A percentile compares a stretch with the other conserved stretches of the same genome.
Conservation (phyloP, 2,113 vertebrate genomes). For the Hippocampus mohnikei region DNA sequence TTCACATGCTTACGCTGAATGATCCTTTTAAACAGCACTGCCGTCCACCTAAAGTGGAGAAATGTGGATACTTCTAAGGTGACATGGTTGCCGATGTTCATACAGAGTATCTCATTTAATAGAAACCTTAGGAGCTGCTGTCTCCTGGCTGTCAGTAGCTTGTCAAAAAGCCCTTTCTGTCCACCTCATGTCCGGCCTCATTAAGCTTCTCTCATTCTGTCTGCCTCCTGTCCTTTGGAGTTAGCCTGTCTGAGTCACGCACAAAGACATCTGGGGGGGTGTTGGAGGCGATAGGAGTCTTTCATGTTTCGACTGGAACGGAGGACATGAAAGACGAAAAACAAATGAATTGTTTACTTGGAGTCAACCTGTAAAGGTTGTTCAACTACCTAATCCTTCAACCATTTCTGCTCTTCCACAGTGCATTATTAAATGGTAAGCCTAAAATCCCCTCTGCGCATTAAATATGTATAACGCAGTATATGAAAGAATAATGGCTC, state of each 20-base stretch:
- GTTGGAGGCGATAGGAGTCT: neutral
- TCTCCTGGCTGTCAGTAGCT: constrained; percentile 59
- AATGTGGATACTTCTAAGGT: constrained; percentile 61
- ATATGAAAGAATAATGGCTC: too few species aligned
- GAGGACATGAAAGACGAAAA: neutral
- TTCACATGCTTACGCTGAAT: neutral
- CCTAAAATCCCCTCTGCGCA: constrained; percentile 1
- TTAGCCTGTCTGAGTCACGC: neutral
- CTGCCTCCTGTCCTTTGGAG: constrained; percentile 4
- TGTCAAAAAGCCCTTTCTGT: constrained; percentile 38
- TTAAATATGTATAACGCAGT: neutral
- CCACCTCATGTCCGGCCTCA: constrained; percentile 39
- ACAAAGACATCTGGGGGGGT: neutral
- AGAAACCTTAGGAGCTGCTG: constrained; percentile 60
- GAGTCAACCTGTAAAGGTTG: constrained; percentile 12
- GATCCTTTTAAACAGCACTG: constrained; percentile 21
- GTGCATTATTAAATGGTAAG: neutral
- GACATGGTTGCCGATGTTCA: constrained; percentile 43
- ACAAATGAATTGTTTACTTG: constrained; percentile 22
- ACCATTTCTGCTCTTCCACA: neutral
- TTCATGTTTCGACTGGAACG: neutral
- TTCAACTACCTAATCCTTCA: constrained; percentile 1
- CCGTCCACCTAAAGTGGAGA: constrained; percentile 58
- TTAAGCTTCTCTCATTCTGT: constrained; percentile 25
- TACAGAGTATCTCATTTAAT: constrained; percentile 58